A percentile compares a stretch with the other conserved stretches of the same genome.
Conservation (phyloP, 2,113 vertebrate genomes). For the Raja brachyura region DNA sequence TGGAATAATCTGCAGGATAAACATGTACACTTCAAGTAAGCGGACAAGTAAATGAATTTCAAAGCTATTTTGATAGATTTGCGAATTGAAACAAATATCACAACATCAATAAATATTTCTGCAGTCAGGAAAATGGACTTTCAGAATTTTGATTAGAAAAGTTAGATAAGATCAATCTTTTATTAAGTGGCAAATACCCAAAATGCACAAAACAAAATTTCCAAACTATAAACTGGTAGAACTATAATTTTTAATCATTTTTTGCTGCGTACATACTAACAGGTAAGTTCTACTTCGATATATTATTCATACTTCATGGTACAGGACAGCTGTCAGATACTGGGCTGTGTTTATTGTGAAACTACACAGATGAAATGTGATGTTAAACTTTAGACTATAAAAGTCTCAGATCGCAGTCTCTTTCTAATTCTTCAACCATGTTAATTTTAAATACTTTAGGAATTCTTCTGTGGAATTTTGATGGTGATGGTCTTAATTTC, state of each 20-base stretch:
- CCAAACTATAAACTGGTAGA: background rate
- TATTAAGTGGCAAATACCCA: background rate
- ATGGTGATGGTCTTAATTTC: conserved; percentile 80
- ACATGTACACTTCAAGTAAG: background rate
- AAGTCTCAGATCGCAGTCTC: background rate
- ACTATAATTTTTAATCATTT: background rate
- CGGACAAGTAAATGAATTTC: background rate
- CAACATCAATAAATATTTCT: background rate
- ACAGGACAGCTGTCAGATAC: background rate
- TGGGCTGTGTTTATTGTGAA: background rate
- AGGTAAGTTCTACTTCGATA: conserved; percentile 9
- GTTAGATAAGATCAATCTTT: background rate
- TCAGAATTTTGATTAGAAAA: background rate
- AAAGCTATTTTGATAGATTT: background rate
- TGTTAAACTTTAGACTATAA: background rate
- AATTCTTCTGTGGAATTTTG: conserved; percentile 79
- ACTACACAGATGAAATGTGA: conserved; percentile 10
- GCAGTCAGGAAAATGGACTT: background rate
- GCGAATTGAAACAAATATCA: background rate
- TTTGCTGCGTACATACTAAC: background rate
- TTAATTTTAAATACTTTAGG: conserved; percentile 50
- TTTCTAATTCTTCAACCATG: conserved; percentile 16
- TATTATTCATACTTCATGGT: background rate
- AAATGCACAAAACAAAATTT: conserved; percentile 8
- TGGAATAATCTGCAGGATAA: background rate